Conservation (phyloP, 2,888 invertebrate genomes). For the Macroteleia sp. region DNA sequence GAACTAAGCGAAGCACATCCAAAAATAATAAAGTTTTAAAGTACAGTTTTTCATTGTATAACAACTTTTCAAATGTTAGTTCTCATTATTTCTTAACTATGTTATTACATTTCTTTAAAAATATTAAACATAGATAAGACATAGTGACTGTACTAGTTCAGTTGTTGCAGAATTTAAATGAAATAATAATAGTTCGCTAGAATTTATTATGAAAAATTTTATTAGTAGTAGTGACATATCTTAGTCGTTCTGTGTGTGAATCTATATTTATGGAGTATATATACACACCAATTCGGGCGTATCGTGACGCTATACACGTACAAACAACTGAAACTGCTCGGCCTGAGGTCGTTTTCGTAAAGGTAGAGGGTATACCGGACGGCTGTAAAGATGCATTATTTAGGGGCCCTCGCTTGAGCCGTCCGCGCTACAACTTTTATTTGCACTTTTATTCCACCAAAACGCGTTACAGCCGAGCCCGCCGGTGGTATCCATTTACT, state of each 20-base stretch:
- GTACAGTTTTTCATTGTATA: too few relatives aligned
- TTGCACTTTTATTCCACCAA: conserved; percentile 71
- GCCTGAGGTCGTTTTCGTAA: conserved; percentile 58
- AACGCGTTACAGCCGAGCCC: conserved; percentile 70
- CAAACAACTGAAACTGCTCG: conserved; percentile 50
- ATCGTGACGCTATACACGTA: conserved; percentile 32
- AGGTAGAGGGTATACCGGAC: conserved; percentile 61
- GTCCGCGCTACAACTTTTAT: conserved; percentile 73
- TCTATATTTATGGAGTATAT: conserved; percentile 23
- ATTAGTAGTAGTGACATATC: too few relatives aligned
- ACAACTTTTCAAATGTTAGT: too few relatives aligned
- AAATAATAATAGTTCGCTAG: too few relatives aligned
- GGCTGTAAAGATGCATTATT: conserved; percentile 76
- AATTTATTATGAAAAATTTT: too few relatives aligned
- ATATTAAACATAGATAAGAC: too few relatives aligned
- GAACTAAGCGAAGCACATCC: too few relatives aligned
- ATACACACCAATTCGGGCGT: conserved; percentile 22
- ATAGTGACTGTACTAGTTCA: too few relatives aligned
- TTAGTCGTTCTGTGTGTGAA: neutral
- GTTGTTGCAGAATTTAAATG: too few relatives aligned
- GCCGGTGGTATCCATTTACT: conserved; percentile 72
- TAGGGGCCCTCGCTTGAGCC: conserved; percentile 66
- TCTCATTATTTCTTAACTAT: too few relatives aligned
- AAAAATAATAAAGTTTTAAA: too few relatives aligned
- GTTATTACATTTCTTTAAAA: too few relatives aligned